A percentile compares a stretch with the other conserved stretches of the same genome.
phyloP scores from a whole-genome alignment of 2,888 invertebrate species.

The Bugulina stolonifera region DNA sequence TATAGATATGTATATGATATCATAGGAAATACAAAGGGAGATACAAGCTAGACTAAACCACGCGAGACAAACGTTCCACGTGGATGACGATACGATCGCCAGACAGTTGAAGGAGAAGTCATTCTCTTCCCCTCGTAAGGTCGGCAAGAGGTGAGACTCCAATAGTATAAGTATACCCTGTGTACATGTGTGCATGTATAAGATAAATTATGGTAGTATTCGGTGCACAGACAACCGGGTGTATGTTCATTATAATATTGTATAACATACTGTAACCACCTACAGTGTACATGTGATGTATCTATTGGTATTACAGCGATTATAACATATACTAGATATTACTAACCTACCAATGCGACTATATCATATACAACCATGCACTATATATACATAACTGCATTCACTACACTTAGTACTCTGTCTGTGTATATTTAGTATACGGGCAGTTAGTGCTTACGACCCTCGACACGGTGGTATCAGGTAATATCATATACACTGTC shows the following conservation, averaged over 20 bases:
- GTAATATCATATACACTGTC: too few relatives aligned
- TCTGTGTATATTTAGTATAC: neutral
- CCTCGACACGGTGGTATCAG: slow-evolving; percentile 21
- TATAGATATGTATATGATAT: slow-evolving; percentile 21
- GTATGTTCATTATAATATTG: too few relatives aligned
- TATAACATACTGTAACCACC: too few relatives aligned
- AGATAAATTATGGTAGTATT: too few relatives aligned
- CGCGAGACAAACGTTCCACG: slow-evolving; percentile 35
- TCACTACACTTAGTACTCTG: neutral
- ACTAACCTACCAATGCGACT: too few relatives aligned
- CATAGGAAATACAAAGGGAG: slow-evolving; percentile 9
- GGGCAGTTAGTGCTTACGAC: slow-evolving; percentile 12
- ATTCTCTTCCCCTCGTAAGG: slow-evolving; percentile 38
- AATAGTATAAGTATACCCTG: neutral
- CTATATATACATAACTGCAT: too few relatives aligned
- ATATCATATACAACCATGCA: too few relatives aligned
- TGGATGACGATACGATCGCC: slow-evolving; percentile 49
- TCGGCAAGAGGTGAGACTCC: slow-evolving; percentile 46
- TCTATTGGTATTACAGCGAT: too few relatives aligned
- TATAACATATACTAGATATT: too few relatives aligned
- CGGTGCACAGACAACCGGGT: too few relatives aligned
- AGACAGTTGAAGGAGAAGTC: slow-evolving; percentile 41
- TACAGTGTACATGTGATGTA: too few relatives aligned
- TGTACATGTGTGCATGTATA: too few relatives aligned
- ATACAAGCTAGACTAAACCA: slow-evolving; percentile 16